Percentiles rank a stretch among this genome's conserved stretches.
Evolutionary conservation across 2,113 vertebrate species (phyloP).

Genomic region (Symphodus melops): DNA sequence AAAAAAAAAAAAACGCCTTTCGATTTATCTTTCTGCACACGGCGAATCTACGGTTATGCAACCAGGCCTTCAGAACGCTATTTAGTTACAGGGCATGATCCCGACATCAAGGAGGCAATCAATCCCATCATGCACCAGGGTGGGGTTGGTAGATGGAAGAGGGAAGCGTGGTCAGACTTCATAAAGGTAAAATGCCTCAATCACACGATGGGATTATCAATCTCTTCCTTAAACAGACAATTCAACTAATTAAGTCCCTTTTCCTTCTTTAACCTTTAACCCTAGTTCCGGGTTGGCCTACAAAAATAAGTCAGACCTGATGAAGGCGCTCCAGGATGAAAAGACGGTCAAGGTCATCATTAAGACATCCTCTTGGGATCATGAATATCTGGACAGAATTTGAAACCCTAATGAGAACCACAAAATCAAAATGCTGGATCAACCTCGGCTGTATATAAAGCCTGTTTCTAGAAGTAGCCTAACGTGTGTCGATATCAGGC

Average conservation of each 20-base stretch:
- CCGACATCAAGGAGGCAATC: conserved; percentile 53
- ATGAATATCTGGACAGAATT: too few species aligned
- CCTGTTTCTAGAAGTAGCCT: too few species aligned
- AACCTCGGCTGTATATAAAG: too few species aligned
- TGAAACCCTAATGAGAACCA: too few species aligned
- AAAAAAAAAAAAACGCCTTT: conserved; percentile 3
- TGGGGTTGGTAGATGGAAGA: conserved; percentile 16
- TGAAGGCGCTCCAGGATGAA: too few species aligned
- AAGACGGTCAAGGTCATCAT: too few species aligned
- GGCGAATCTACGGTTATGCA: conserved; percentile 49
- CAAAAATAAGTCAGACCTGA: too few species aligned
- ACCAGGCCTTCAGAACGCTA: conserved; percentile 40
- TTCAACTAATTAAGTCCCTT: not conserved
- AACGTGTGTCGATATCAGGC: not conserved
- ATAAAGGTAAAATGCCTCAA: conserved; percentile 31
- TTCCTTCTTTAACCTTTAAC: too few species aligned
- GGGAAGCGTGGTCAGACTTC: conserved; percentile 24
- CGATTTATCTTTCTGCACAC: conserved; percentile 44
- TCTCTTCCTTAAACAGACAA: not conserved
- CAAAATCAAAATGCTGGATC: too few species aligned
- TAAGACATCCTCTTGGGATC: too few species aligned
- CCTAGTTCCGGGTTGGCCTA: too few species aligned
- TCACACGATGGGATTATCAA: not conserved
- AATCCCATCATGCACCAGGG: conserved; percentile 60
- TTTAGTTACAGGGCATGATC: conserved; percentile 52